These are phyloP conservation scores for Porphyrio hochstetteri DNA, from an alignment of 2,113 vertebrate genomes.

Conservation along the genomic window DNA sequence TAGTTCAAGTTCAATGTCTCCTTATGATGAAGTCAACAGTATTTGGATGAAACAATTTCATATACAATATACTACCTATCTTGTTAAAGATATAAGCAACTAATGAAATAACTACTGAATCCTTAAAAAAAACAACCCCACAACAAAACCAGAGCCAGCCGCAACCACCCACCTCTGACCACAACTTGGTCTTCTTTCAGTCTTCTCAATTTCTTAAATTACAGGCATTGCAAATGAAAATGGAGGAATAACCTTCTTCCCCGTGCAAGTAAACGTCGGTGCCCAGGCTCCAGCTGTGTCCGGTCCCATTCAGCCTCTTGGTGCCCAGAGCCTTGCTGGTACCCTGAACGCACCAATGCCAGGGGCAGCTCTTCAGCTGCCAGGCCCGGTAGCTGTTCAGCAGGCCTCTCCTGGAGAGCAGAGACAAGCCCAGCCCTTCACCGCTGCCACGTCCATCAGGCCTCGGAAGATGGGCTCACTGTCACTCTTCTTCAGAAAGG, in stretches of 20 bases:
- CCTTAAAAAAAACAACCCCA: background rate
- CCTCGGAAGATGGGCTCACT: constrained; percentile 74
- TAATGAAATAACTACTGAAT: background rate
- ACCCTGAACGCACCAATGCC: constrained; percentile 68
- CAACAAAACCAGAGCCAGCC: too few species aligned
- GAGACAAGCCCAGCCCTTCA: constrained; percentile 14
- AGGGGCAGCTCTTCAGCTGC: constrained; percentile 71
- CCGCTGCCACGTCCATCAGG: background rate
- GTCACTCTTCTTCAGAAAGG: constrained; percentile 82
- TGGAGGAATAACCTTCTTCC: constrained; percentile 88
- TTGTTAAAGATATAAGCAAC: background rate
- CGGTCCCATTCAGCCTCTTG: constrained; percentile 81
- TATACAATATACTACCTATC: background rate
- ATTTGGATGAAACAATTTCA: background rate
- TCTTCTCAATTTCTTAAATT: background rate
- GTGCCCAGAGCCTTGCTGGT: constrained; percentile 73
- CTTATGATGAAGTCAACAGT: background rate
- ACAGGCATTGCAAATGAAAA: constrained; percentile 93
- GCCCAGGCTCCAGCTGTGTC: constrained; percentile 76
- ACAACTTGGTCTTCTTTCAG: background rate
- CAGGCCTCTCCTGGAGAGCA: constrained; percentile 72
- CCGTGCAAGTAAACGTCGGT: constrained; percentile 82
- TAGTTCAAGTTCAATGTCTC: background rate
- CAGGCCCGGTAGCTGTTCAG: constrained; percentile 71
- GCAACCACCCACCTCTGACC: too few species aligned